These are phyloP conservation scores for Eclectus roratus DNA, from an alignment of 2,113 vertebrate species.

Conservation along the genomic window DNA sequence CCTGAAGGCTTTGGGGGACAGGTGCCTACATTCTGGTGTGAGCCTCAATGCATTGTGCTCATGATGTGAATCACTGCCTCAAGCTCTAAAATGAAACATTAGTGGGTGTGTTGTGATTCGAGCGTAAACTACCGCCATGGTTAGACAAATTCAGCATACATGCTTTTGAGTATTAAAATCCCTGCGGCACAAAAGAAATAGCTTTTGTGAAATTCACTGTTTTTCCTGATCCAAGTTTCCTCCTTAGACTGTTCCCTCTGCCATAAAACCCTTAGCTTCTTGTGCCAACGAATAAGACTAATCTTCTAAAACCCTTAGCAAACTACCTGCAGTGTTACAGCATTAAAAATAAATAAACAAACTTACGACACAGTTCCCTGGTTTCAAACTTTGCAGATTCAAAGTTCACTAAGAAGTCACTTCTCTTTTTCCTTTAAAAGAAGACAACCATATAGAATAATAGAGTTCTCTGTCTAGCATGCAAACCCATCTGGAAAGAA, in stretches of 20 bases:
- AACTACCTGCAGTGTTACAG: background rate
- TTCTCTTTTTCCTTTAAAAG: conserved; percentile 16
- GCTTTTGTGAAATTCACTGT: background rate
- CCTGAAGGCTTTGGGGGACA: background rate
- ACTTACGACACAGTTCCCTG: background rate
- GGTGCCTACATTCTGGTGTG: background rate
- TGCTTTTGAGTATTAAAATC: background rate
- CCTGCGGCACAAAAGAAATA: background rate
- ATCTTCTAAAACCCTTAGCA: background rate
- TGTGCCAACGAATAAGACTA: background rate
- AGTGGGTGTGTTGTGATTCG: background rate
- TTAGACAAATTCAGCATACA: background rate
- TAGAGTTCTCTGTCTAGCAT: conserved; percentile 55
- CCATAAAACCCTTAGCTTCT: background rate
- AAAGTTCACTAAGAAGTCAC: conserved; percentile 59
- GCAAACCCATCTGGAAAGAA: conserved; percentile 63
- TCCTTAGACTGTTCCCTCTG: background rate
- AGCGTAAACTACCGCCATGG: background rate
- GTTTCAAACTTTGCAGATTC: conserved; percentile 21
- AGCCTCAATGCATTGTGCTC: background rate
- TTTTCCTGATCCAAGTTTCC: background rate
- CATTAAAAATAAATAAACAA: conserved; percentile 11
- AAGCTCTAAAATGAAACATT: background rate
- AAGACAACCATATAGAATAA: conserved; percentile 43
- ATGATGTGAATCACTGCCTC: background rate